Evolutionary conservation across 2,888 invertebrate genomes (phyloP).

Genomic region (Apodemia zela): DNA sequence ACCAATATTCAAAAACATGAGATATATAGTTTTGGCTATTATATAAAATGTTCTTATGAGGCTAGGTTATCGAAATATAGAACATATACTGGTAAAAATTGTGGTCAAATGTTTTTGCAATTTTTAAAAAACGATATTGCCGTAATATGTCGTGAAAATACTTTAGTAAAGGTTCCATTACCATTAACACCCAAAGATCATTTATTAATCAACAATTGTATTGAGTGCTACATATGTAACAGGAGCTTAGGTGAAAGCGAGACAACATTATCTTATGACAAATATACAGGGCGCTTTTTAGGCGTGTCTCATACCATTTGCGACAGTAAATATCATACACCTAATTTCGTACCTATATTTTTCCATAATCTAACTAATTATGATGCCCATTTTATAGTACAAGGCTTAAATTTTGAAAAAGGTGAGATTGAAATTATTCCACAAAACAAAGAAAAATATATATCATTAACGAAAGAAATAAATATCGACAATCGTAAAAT

Average conservation of each 20-base stretch:
- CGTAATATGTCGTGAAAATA: no score
- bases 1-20: conserved; percentile 29
- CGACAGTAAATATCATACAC: conserved; percentile 16
- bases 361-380: neutral
- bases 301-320: conserved; percentile 17
- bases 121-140: no score
- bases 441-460: conserved; percentile 29
- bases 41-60: conserved; percentile 12
- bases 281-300: neutral
- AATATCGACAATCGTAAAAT: no score
- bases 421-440: conserved; percentile 24
- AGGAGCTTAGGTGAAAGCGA: neutral
- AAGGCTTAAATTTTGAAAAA: conserved; percentile 23
- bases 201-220: no score
- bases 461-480: no score
- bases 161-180: no score
- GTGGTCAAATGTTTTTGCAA: no score
- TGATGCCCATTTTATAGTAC: conserved; percentile 25
- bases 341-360: conserved; percentile 19
- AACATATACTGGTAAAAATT: no score
- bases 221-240: conserved; percentile 7
- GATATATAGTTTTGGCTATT: conserved; percentile 7
- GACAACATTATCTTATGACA: neutral
- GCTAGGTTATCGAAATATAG: no score
- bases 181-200: no score